A percentile compares a stretch with the other conserved stretches of the same genome.
Evolutionary conservation across 2,113 vertebrate species (phyloP).

Genomic region (Mus pahari): DNA sequence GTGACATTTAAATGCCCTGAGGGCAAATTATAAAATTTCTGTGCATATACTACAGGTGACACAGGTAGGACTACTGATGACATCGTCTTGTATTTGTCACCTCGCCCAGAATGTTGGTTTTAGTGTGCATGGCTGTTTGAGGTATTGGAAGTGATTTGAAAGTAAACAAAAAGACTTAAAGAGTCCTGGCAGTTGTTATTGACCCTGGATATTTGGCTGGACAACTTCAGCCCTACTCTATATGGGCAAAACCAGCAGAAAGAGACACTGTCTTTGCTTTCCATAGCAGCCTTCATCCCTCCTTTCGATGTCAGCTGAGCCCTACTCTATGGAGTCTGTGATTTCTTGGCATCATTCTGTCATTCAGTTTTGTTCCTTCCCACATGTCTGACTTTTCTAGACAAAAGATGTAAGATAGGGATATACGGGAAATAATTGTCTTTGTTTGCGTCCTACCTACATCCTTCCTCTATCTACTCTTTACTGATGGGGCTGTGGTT

Average conservation of each 20-base stretch:
- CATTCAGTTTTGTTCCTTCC: slow-evolving; percentile 13
- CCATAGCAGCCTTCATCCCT: not conserved
- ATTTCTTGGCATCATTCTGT: slow-evolving; percentile 54
- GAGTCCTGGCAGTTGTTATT: not conserved
- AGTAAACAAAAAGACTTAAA: not conserved
- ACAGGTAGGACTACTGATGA: no score
- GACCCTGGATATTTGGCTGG: slow-evolving; percentile 14
- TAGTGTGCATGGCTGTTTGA: not conserved
- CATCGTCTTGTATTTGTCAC: not conserved
- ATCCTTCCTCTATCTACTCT: not conserved
- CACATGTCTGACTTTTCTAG: slow-evolving; percentile 55
- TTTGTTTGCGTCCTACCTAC: slow-evolving; percentile 27
- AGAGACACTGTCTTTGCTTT: not conserved
- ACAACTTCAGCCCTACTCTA: not conserved
- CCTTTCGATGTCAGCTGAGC: not conserved
- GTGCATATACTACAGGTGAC: not conserved
- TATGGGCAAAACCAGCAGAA: not conserved
- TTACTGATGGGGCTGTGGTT: not conserved
- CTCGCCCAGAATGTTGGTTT: not conserved
- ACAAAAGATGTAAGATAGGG: slow-evolving; percentile 53
- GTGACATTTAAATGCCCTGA: not conserved
- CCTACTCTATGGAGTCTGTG: not conserved
- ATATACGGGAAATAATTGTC: not conserved
- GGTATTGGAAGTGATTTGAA: slow-evolving; percentile 33
- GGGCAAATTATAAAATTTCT: not conserved